Evolutionary conservation across 2,888 invertebrate genomes (phyloP).

Genomic region (Xestia xanthographa): DNA sequence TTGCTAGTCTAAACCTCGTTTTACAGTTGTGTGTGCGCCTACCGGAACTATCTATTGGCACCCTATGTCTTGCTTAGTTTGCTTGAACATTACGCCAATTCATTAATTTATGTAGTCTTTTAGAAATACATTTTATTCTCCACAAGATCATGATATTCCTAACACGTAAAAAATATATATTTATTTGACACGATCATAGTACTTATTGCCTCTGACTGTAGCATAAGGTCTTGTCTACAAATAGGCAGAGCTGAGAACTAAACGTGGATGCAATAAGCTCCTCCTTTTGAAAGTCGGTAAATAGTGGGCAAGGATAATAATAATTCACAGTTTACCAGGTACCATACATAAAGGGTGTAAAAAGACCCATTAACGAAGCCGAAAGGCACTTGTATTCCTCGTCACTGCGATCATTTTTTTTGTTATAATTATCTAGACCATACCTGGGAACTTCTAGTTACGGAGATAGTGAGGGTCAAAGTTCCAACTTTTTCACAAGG

Average conservation of each 20-base stretch:
- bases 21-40: too few species aligned
- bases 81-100: neutral
- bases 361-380: too few species aligned
- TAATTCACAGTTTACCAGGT: slow-evolving; percentile 5
- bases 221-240: too few species aligned
- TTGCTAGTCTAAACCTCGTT: too few species aligned
- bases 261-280: slow-evolving; percentile 1
- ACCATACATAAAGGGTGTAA: neutral
- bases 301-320: neutral
- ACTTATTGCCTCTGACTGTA: neutral
- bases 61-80: neutral
- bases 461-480: too few species aligned
- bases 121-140: neutral
- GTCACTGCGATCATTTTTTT: too few species aligned
- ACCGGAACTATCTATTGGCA: neutral
- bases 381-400: too few species aligned
- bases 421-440: too few species aligned
- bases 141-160: neutral
- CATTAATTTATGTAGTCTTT: neutral
- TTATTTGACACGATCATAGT: neutral
- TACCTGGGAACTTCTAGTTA: too few species aligned
- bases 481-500: too few species aligned
- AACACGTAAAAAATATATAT: neutral
- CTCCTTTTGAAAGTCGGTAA: neutral
- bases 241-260: neutral